These are phyloP conservation scores for Elephas maximus DNA, from an alignment of 2,113 vertebrate species.

Conservation along the genomic window DNA sequence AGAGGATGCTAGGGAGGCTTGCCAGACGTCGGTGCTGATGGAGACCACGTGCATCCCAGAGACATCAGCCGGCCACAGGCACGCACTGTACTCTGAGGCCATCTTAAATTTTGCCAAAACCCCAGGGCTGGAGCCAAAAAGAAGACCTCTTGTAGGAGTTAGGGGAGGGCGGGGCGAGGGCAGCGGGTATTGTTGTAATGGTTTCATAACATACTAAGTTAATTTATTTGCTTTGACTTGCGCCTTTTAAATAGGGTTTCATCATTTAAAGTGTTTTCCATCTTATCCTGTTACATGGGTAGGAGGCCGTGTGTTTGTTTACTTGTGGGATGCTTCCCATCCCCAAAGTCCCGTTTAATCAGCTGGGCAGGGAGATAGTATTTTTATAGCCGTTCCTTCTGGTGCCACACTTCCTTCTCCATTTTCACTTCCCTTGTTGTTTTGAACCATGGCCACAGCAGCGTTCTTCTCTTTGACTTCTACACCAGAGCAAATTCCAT, in stretches of 20 bases:
- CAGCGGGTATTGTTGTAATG: constrained; percentile 79
- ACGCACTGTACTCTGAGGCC: constrained; percentile 49
- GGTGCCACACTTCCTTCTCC: neutral
- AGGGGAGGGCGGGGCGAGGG: neutral
- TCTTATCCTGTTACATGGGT: constrained; percentile 79
- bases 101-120: constrained; percentile 50
- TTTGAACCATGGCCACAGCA: rapidly evolving
- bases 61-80: constrained; percentile 30
- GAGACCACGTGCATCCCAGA: neutral
- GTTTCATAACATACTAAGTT: constrained; percentile 86
- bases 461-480: neutral
- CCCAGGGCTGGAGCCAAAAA: neutral
- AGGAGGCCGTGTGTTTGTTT: constrained; percentile 71
- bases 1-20: neutral
- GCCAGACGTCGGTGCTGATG: neutral
- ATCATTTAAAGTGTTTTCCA: constrained; percentile 86
- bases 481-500: neutral
- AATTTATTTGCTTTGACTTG: constrained; percentile 87
- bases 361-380: neutral
- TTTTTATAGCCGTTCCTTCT: constrained; percentile 33
- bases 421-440: neutral
- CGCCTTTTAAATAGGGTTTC: constrained; percentile 82
- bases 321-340: neutral
- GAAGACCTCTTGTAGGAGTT: constrained; percentile 16
- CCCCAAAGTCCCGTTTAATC: neutral